These are phyloP conservation scores for Cryptus armator DNA, from an alignment of 2,888 invertebrate genomes.

Conservation along the genomic window DNA sequence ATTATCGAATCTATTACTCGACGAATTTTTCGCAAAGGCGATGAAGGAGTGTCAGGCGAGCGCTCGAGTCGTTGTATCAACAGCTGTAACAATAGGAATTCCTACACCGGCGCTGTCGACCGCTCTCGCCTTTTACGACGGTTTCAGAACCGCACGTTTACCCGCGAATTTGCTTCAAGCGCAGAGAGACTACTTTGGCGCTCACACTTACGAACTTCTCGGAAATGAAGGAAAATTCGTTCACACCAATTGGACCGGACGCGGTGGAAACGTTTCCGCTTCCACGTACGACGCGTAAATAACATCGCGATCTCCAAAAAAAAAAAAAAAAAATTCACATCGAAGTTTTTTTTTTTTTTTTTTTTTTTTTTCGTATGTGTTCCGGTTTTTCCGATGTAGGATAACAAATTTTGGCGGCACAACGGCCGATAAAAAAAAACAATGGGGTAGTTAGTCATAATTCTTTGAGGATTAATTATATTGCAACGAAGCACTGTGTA, in stretches of 20 bases:
- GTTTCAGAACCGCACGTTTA: conserved; percentile 93
- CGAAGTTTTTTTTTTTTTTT: background rate
- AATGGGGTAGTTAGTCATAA: conserved; percentile 1
- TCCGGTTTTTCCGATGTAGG: conserved; percentile 29
- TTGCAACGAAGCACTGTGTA: conserved; percentile 6
- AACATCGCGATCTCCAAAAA: conserved; percentile 6
- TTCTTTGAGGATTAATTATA: background rate
- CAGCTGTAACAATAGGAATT: conserved; percentile 92
- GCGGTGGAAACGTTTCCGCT: conserved; percentile 98
- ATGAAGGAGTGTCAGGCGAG: conserved; percentile 93
- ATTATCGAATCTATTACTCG: conserved; percentile 94
- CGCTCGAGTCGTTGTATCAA: conserved; percentile 93
- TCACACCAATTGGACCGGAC: conserved; percentile 99
- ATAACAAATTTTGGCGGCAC: background rate
- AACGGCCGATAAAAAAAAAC: background rate
- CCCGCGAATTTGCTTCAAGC: conserved; percentile 99
- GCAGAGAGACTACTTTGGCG: conserved; percentile 99
- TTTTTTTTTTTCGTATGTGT: background rate
- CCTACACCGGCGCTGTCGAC: conserved; percentile 97
- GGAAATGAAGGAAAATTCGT: conserved; percentile 94
- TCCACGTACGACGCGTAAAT: conserved; percentile 93
- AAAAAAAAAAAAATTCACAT: background rate
- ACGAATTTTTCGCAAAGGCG: conserved; percentile 96
- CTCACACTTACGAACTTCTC: conserved; percentile 98
- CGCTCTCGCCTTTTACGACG: conserved; percentile 98